Conservation (phyloP, 2,888 invertebrate species). For the Amiota minor region DNA sequence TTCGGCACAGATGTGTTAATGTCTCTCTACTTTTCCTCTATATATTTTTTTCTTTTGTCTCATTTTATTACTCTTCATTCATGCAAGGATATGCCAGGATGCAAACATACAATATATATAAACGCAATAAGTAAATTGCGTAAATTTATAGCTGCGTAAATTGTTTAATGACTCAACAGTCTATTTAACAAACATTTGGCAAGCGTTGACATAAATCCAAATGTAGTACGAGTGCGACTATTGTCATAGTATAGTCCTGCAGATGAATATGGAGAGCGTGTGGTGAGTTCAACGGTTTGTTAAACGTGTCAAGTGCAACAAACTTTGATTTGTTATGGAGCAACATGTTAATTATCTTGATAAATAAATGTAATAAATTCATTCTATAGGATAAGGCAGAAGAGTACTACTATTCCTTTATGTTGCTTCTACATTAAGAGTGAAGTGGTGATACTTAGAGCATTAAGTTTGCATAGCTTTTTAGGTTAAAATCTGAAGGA, state of each 20-base stretch:
- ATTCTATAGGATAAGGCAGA: not conserved
- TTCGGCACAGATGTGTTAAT: constrained; percentile 63
- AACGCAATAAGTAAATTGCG: constrained; percentile 68
- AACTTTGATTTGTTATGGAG: not conserved
- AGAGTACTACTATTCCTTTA: too few species aligned
- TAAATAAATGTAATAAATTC: not conserved
- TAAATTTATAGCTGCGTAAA: constrained; percentile 68
- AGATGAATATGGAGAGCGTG: too few species aligned
- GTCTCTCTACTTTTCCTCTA: constrained; percentile 36
- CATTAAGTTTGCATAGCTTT: too few species aligned
- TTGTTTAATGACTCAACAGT: constrained; percentile 66
- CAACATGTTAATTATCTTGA: constrained; percentile 1
- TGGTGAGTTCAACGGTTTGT: constrained; percentile 2
- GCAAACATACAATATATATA: too few species aligned
- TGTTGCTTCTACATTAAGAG: too few species aligned
- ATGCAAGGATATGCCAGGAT: constrained; percentile 31
- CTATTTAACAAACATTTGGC: constrained; percentile 55
- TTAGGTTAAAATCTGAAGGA: too few species aligned
- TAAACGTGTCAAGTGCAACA: constrained; percentile 18
- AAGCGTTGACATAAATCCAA: constrained; percentile 51
- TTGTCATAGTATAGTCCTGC: too few species aligned
- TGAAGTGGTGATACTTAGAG: too few species aligned
- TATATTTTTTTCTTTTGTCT: constrained; percentile 11
- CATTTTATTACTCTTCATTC: constrained; percentile 34
- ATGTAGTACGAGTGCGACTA: too few species aligned